Conservation (phyloP, 2,797 vertebrate genomes). For the Sebastiscus albofasciatus region DNA sequence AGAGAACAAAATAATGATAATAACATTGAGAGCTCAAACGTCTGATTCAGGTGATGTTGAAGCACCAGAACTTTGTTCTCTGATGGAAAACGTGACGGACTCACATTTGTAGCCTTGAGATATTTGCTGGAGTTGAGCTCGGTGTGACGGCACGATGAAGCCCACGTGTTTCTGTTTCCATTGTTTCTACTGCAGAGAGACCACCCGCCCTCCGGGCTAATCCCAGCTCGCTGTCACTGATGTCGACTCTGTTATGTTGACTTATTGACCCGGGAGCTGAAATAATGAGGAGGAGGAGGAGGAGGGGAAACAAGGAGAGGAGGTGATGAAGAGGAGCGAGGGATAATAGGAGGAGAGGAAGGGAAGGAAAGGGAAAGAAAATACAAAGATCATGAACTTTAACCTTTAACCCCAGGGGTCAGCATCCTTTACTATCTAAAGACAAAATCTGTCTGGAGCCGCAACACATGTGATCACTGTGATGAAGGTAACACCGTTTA, state of each 20-base stretch:
- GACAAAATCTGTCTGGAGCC: too few species aligned
- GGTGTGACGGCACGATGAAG: neutral
- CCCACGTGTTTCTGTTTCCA: slow-evolving; percentile 9
- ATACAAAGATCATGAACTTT: neutral
- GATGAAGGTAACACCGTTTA: too few species aligned
- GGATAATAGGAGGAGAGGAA: neutral
- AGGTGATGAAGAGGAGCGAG: too few species aligned
- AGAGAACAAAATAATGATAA: neutral
- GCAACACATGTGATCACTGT: too few species aligned
- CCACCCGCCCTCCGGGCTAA: slow-evolving; percentile 4
- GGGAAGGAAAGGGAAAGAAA: neutral
- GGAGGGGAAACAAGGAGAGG: neutral
- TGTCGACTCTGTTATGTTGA: slow-evolving; percentile 51
- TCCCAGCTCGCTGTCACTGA: slow-evolving; percentile 29
- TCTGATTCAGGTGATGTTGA: too few species aligned
- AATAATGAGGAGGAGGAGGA: slow-evolving; percentile 9
- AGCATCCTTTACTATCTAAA: too few species aligned
- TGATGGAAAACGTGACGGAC: neutral
- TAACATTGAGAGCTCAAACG: too few species aligned
- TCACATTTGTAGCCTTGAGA: neutral
- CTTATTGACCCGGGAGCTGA: slow-evolving; percentile 36
- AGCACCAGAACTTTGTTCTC: too few species aligned
- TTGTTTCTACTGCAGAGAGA: slow-evolving; percentile 5
- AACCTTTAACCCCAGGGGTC: too few species aligned
- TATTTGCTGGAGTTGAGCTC: neutral